Evolutionary conservation across 2,888 invertebrate genomes (phyloP).

Genomic region (Allygus modestus): DNA sequence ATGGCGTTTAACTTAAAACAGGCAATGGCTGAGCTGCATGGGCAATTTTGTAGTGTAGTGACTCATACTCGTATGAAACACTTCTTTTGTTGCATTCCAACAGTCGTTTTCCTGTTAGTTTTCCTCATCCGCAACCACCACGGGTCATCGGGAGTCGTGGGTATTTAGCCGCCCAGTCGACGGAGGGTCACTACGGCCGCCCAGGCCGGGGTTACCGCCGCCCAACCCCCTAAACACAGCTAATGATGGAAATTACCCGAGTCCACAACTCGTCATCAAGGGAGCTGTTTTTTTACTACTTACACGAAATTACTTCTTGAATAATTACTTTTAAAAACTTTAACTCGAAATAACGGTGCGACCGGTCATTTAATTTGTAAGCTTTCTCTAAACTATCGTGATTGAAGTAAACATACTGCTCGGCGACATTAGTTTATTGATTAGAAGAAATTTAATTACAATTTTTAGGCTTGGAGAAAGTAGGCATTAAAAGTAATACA

Average conservation of each 20-base stretch:
- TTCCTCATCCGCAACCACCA: not conserved
- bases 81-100: too few species aligned
- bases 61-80: too few species aligned
- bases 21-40: too few species aligned
- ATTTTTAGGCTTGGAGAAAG: not conserved
- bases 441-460: not conserved
- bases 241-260: not conserved
- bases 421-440: not conserved
- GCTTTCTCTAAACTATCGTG: conserved; percentile 39
- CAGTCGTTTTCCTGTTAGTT: not conserved
- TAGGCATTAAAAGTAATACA: not conserved
- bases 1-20: too few species aligned
- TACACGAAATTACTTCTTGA: conserved; percentile 12
- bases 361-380: not conserved
- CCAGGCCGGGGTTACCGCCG: not conserved
- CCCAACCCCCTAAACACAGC: conserved; percentile 8
- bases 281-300: not conserved
- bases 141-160: not conserved
- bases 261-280: not conserved
- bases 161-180: conserved; percentile 18
- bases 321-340: conserved; percentile 18
- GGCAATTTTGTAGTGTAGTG: too few species aligned
- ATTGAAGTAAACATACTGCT: conserved; percentile 1
- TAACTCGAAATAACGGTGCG: not conserved
- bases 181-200: not conserved